These are phyloP conservation scores for Montipora sp. DNA, from an alignment of 64 coral and sea anemone genomes.

Conservation along the genomic window DNA sequence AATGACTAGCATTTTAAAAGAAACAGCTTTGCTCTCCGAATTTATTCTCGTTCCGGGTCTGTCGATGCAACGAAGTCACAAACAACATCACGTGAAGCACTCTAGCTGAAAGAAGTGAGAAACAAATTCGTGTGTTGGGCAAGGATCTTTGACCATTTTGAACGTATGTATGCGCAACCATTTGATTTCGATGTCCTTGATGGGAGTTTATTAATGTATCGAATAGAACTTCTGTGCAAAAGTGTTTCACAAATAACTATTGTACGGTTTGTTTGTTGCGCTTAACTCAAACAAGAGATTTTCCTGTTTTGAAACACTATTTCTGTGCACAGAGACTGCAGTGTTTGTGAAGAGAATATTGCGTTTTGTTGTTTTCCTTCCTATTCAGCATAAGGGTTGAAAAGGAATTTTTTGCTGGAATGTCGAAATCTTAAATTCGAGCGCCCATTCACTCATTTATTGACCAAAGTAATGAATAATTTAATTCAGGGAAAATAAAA, in stretches of 20 bases:
- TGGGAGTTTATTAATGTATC: background rate
- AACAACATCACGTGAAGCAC: background rate
- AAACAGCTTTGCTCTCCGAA: background rate
- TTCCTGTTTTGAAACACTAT: no score
- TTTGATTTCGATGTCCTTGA: background rate
- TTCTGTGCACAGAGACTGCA: no score
- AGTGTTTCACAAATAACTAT: background rate
- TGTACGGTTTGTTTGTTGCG: no score
- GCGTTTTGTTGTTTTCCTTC: no score
- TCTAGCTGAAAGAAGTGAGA: background rate
- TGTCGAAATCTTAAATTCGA: background rate
- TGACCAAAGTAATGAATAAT: constrained; percentile 17
- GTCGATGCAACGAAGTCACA: background rate
- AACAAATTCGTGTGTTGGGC: background rate
- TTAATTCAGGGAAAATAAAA: constrained; percentile 1
- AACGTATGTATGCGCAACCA: background rate
- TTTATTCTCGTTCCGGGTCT: background rate
- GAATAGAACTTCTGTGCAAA: background rate
- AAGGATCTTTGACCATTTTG: background rate
- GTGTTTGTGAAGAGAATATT: no score
- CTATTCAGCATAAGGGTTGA: no score
- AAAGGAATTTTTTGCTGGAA: no score
- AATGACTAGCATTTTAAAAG: background rate
- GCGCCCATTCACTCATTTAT: background rate
- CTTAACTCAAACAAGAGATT: no score